Conservation (phyloP, 2,113 vertebrate species). For the Parotia lawesii region DNA sequence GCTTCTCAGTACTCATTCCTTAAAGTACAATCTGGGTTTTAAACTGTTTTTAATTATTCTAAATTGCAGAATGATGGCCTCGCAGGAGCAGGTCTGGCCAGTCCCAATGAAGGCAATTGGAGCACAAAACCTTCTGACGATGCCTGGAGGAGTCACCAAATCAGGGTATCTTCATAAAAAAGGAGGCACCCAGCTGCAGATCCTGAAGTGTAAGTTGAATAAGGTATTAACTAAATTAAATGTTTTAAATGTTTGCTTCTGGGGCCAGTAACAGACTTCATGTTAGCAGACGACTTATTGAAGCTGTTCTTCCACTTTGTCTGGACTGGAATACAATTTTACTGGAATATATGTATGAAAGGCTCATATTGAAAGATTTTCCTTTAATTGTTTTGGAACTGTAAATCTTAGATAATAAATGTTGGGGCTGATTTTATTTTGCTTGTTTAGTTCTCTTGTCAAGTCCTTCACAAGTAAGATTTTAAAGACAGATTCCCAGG, state of each 20-base stretch:
- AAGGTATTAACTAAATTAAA: neutral
- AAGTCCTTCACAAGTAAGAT: neutral
- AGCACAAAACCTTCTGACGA: conserved; percentile 95
- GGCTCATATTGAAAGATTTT: neutral
- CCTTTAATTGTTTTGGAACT: neutral
- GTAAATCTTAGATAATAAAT: neutral
- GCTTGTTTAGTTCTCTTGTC: neutral
- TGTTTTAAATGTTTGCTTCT: neutral
- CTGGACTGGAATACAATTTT: neutral
- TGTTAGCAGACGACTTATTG: neutral
- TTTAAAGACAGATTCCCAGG: neutral
- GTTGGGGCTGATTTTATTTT: neutral
- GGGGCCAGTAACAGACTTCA: neutral
- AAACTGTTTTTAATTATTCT: neutral
- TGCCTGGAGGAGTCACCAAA: conserved; percentile 90
- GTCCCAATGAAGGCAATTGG: conserved; percentile 96
- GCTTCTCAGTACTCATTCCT: neutral
- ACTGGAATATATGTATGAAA: neutral
- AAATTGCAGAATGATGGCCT: conserved; percentile 83
- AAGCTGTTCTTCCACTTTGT: neutral
- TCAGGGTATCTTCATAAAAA: conserved; percentile 96
- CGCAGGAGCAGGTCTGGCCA: conserved; percentile 84
- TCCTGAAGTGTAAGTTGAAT: conserved; percentile 88
- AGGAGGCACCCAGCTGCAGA: conserved; percentile 93
- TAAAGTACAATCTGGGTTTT: neutral